These are phyloP conservation scores for Tupiocoris notatus DNA, from an alignment of 2,888 invertebrate species.

Conservation along the genomic window DNA sequence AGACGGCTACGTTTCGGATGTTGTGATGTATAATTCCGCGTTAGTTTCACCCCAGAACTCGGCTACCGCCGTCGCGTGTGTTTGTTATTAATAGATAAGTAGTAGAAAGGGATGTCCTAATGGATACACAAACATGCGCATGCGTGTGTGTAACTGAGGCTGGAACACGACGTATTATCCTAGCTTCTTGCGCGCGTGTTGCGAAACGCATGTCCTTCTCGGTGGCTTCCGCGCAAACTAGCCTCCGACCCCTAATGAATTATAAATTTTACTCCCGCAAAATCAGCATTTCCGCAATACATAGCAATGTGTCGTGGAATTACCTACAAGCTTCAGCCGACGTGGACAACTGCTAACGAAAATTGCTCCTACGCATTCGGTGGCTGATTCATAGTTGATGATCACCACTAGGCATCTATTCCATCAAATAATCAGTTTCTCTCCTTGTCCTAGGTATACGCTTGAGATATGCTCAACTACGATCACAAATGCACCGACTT, in stretches of 20 bases:
- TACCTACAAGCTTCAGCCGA: neutral
- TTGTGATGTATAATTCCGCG: slow-evolving; percentile 36
- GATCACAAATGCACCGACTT: too few species aligned
- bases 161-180: slow-evolving; percentile 31
- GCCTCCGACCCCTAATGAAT: slow-evolving; percentile 25
- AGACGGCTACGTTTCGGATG: slow-evolving; percentile 18
- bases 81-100: slow-evolving; percentile 41
- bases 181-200: slow-evolving; percentile 25
- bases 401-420: neutral
- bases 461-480: too few species aligned
- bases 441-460: neutral
- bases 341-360: neutral
- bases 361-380: neutral
- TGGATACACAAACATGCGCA: slow-evolving; percentile 13
- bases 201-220: slow-evolving; percentile 21
- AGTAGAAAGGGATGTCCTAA: slow-evolving; percentile 39
- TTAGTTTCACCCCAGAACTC: slow-evolving; percentile 30
- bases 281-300: slow-evolving; percentile 27
- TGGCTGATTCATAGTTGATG: neutral
- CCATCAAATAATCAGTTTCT: neutral
- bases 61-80: neutral
- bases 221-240: slow-evolving; percentile 4
- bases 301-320: slow-evolving; percentile 3
- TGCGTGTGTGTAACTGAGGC: too few species aligned
- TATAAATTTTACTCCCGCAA: slow-evolving; percentile 26